Evolutionary conservation across 1,140 invertebrate species (phyloP).

Genomic region (Brachystomella parvula): DNA sequence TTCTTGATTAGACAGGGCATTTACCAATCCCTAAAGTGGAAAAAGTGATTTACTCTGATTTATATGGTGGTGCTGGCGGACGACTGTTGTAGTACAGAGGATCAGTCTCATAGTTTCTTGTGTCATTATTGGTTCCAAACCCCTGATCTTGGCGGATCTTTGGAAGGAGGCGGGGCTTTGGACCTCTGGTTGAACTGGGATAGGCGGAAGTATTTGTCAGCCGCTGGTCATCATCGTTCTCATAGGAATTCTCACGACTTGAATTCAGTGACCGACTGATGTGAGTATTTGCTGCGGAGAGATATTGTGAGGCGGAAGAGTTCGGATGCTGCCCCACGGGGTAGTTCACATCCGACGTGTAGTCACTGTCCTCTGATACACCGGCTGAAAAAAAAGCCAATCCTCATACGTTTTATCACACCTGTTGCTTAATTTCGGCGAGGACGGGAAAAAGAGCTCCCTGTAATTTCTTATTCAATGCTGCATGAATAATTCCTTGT

Average conservation of each 20-base stretch:
- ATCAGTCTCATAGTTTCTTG: conserved; percentile 48
- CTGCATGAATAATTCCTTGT: no score
- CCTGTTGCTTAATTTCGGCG: no score
- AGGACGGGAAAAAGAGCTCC: no score
- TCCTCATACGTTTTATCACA: no score
- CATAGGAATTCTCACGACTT: conserved; percentile 73
- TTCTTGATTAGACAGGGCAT: not conserved
- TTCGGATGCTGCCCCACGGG: conserved; percentile 79
- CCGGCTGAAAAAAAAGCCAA: conserved; percentile 56
- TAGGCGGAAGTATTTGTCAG: conserved; percentile 18
- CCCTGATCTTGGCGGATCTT: conserved; percentile 19
- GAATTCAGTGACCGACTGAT: conserved; percentile 67
- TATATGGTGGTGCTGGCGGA: conserved; percentile 53
- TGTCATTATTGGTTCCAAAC: conserved; percentile 43
- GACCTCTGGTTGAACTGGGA: conserved; percentile 16
- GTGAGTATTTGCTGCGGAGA: conserved; percentile 64
- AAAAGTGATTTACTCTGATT: conserved; percentile 21
- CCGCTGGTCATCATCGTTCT: conserved; percentile 56
- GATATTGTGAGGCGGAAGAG: conserved; percentile 75
- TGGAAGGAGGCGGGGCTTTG: conserved; percentile 35
- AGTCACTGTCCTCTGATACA: conserved; percentile 93
- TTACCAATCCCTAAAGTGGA: not conserved
- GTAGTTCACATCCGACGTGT: conserved; percentile 92
- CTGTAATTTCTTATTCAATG: no score
- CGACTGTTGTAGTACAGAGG: conserved; percentile 85